Base-by-base conservation (phyloP, 2,888 invertebrate genomes). In the Augochlorella aurata region DNA sequence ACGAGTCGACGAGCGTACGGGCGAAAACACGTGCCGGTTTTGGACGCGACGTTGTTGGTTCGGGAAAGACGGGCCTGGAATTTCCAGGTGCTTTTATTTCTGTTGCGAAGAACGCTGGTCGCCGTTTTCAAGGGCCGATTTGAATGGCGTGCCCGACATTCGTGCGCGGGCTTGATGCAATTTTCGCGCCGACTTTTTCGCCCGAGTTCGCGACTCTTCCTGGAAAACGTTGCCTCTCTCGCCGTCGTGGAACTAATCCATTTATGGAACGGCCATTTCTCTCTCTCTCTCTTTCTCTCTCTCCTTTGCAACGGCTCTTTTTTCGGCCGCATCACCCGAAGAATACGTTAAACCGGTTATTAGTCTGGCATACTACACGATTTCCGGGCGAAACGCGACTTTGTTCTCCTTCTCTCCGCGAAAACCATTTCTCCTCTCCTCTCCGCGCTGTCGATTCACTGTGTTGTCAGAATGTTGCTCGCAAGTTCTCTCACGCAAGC, bases 341-440 rank as follows among this genome's bases (percentile, higher is more conserved):
- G 68, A 75, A 65, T 80, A 80, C 58, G 52, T 63, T 73, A 77
- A 82, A 81, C 70, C 74, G 77, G 77, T 77, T 77, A 81, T 71
- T 71, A 82, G 65, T 54, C 24, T 2, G 68, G 1, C 45, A 47
- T 72, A 50, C 24, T 61, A 50, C 44, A 68, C 24, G n/a, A 44
- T 58, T 24, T 44, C 14, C 52, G 47, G 21, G 61, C 47, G 50
- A 70, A 50, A 44, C 49, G 74, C 47, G 47, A 10, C 71, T 58
- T 12, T 24, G 45, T 58, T 58, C 45, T 45, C 70, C 24, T 1
- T 7, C 7, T 5, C 54, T 21, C n/a, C 54, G 58, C 14, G 7
- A 58, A 16, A 0, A 14, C 54, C 12, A 12, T 54, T 3, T 54
- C 12, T 21, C 21, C 54, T 12, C 21, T 14, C 14, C 21, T 14